phyloP scores from a whole-genome alignment of 2,113 vertebrate genomes.

The Mobula birostris region DNA sequence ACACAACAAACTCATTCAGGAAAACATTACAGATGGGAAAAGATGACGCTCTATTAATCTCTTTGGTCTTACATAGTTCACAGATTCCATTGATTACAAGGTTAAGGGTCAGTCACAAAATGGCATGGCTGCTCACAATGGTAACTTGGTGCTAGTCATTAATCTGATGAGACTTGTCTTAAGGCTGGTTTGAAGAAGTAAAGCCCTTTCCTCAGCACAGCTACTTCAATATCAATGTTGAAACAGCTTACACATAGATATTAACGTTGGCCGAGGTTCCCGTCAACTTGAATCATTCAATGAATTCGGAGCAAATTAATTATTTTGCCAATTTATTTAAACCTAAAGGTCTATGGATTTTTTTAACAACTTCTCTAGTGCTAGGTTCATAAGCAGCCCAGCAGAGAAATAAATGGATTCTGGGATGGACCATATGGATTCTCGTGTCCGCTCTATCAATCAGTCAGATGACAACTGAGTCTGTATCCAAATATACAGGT shows the following conservation, averaged over 20 bases:
- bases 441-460: too few species aligned
- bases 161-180: neutral
- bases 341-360: neutral
- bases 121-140: neutral
- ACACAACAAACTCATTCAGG: conserved; percentile 9
- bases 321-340: neutral
- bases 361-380: neutral
- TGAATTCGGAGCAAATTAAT: neutral
- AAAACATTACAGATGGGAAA: neutral
- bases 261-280: neutral
- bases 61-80: neutral
- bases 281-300: neutral
- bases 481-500: too few species aligned
- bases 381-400: neutral
- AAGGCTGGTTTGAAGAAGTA: neutral
- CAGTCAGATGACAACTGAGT: too few species aligned
- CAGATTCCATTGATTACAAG: neutral
- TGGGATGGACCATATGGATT: too few species aligned
- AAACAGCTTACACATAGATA: neutral
- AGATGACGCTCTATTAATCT: neutral
- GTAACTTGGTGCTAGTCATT: neutral
- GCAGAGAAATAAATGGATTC: too few species aligned
- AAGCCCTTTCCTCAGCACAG: neutral
- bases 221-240: neutral
- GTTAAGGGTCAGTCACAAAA: neutral